Evolutionary conservation across 2,113 vertebrate genomes (phyloP).

Genomic region (Oenanthe oenanthe): DNA sequence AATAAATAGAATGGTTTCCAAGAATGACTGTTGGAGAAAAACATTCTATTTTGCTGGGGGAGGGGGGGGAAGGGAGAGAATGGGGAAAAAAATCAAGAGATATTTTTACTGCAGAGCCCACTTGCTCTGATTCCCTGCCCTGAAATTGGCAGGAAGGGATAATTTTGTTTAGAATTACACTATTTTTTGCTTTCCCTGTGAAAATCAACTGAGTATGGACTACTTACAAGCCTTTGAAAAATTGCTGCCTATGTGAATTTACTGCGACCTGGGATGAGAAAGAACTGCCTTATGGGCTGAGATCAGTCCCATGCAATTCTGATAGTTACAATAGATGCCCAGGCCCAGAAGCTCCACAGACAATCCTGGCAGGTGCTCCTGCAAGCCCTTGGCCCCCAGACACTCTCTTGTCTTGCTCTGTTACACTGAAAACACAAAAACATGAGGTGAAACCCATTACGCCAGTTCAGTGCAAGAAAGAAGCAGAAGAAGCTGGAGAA

Average conservation of each 20-base stretch:
- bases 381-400: neutral
- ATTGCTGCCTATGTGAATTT: neutral
- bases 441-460: neutral
- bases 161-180: neutral
- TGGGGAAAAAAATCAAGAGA: neutral
- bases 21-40: neutral
- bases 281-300: neutral
- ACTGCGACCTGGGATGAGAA: neutral
- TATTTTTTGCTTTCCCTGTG: neutral
- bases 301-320: neutral
- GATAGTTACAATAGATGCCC: neutral
- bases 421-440: neutral
- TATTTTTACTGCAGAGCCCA: neutral
- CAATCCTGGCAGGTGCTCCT: neutral
- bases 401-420: neutral
- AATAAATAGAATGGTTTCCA: slow-evolving; percentile 15
- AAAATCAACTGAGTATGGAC: neutral
- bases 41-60: neutral
- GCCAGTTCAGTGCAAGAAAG: neutral
- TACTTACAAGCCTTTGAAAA: neutral
- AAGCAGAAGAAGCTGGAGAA: neutral
- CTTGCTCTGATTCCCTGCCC: neutral
- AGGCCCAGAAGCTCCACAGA: neutral
- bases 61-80: accelerated
- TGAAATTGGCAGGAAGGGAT: neutral